A percentile compares a stretch with the other conserved stretches of the same genome.
Conservation (phyloP, 2,797 vertebrate genomes). For the Hippocampus kuda region DNA sequence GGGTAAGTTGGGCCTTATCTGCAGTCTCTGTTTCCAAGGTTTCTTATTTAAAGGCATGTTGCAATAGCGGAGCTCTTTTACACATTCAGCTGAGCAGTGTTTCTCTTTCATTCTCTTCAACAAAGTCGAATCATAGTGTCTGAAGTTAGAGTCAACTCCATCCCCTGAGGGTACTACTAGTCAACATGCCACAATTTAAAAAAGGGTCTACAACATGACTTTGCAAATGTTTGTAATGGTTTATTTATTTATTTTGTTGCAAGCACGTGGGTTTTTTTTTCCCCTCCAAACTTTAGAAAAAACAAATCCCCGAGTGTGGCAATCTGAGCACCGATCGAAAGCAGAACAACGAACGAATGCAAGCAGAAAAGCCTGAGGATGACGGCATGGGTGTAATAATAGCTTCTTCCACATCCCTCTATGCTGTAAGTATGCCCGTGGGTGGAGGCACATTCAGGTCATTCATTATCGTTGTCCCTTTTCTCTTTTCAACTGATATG, state of each 20-base stretch:
- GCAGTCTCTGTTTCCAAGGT: not conserved
- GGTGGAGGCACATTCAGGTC: not conserved
- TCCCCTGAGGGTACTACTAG: not conserved
- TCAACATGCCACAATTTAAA: not conserved
- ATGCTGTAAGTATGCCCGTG: constrained; percentile 56
- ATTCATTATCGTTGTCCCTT: not conserved
- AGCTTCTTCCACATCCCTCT: constrained; percentile 48
- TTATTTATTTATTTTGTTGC: not conserved
- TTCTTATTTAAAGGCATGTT: constrained; percentile 17
- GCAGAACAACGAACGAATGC: constrained; percentile 17
- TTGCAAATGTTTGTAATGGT: not conserved
- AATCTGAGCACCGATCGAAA: not conserved
- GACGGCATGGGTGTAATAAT: constrained; percentile 3
- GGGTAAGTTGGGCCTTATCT: constrained; percentile 48
- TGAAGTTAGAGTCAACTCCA: not conserved
- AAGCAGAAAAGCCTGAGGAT: constrained; percentile 7
- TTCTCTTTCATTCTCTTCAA: not conserved
- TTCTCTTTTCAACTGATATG: not conserved
- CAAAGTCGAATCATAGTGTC: not conserved
- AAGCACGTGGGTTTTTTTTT: not conserved
- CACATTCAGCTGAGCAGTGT: not conserved
- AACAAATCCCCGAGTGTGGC: not conserved
- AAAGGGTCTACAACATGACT: not conserved
- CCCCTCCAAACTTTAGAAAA: constrained; percentile 15
- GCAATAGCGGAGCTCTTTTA: not conserved